phyloP scores from a whole-genome alignment of 2,888 invertebrate species.

The Prionchulus punctatus region DNA sequence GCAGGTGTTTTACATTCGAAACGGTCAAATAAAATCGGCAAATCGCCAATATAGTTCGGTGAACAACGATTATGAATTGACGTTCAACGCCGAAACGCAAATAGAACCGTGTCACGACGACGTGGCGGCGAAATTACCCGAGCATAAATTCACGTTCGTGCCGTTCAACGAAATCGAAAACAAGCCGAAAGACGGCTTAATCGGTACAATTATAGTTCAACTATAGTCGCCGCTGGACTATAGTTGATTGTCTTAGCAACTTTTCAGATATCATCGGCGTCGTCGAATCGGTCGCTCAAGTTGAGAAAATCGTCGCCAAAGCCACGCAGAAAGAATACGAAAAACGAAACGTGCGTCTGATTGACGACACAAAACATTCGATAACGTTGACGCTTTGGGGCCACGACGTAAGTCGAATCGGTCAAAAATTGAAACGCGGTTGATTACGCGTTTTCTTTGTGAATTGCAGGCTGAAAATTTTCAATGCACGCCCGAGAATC shows the following conservation, averaged over 20 bases:
- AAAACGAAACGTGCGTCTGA: slow-evolving; percentile 69
- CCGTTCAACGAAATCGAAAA: slow-evolving; percentile 55
- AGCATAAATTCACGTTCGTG: slow-evolving; percentile 39
- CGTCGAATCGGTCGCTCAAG: slow-evolving; percentile 54
- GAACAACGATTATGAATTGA: slow-evolving; percentile 91
- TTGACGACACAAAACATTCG: slow-evolving; percentile 63
- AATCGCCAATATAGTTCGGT: slow-evolving; percentile 69
- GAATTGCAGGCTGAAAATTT: slow-evolving; percentile 59
- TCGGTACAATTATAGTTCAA: slow-evolving; percentile 53
- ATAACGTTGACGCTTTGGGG: slow-evolving; percentile 81
- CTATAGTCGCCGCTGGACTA: neutral
- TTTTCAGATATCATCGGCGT: slow-evolving; percentile 68
- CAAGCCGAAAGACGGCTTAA: slow-evolving; percentile 48
- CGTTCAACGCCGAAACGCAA: slow-evolving; percentile 55
- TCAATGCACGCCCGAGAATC: slow-evolving; percentile 39
- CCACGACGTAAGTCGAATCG: slow-evolving; percentile 34
- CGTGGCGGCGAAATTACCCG: neutral
- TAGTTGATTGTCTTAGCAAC: neutral
- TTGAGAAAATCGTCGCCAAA: slow-evolving; percentile 53
- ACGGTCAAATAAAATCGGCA: slow-evolving; percentile 69
- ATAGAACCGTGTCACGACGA: slow-evolving; percentile 7
- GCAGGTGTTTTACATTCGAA: slow-evolving; percentile 68
- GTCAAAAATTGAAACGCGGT: slow-evolving; percentile 1
- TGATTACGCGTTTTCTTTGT: too few species aligned
- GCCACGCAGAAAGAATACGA: slow-evolving; percentile 62